Evolutionary conservation across 2,888 invertebrate genomes (phyloP).

Genomic region (Cheilosia impressa): DNA sequence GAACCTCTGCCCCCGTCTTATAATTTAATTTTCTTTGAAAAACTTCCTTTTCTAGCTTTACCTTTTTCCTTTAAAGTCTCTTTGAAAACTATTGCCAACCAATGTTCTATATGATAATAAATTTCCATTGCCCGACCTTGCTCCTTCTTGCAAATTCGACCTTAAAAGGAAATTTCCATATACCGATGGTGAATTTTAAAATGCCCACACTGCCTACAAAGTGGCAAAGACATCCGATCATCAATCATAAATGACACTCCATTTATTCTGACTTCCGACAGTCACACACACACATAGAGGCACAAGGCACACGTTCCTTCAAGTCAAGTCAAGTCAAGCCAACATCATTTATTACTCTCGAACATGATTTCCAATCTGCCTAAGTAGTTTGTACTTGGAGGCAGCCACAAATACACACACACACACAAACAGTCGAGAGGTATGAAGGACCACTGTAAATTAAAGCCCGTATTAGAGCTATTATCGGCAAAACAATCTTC

Average conservation of each 20-base stretch:
- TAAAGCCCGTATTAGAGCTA: conserved; percentile 59
- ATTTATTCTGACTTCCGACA: conserved; percentile 60
- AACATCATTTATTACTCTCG: conserved; percentile 66
- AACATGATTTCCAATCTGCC: conserved; percentile 68
- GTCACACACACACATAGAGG: not conserved
- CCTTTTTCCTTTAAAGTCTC: not conserved
- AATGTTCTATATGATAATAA: not conserved
- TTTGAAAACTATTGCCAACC: conserved; percentile 9
- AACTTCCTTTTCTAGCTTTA: too few relatives aligned
- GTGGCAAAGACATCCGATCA: conserved; percentile 38
- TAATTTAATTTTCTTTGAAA: too few relatives aligned
- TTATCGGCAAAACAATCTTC: conserved; percentile 65
- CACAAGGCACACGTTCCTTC: not conserved
- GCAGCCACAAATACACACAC: not conserved
- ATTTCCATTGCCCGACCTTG: conserved; percentile 51
- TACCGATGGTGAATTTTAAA: conserved; percentile 41
- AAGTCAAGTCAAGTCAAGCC: conserved; percentile 21
- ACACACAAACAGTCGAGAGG: conserved; percentile 1
- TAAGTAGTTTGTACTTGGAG: conserved; percentile 58
- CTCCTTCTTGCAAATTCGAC: conserved; percentile 4
- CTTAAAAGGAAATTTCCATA: conserved; percentile 29
- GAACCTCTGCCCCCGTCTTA: too few relatives aligned
- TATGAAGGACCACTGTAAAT: conserved; percentile 47
- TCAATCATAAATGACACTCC: conserved; percentile 73
- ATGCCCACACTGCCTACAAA: conserved; percentile 10